phyloP scores from a whole-genome alignment of 2,888 invertebrate genomes.

The Aleiodes leptofemur region DNA sequence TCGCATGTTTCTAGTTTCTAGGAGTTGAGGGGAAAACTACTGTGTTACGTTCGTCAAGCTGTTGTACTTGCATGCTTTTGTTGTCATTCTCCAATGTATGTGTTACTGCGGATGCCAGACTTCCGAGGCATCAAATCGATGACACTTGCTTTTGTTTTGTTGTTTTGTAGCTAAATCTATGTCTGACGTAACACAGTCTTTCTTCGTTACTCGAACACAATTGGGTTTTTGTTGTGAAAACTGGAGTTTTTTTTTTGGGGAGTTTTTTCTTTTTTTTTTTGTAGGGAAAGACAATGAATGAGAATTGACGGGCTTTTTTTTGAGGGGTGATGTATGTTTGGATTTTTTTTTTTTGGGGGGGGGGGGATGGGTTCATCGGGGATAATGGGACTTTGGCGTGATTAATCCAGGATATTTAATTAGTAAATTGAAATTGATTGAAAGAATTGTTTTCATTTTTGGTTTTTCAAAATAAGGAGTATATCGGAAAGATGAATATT shows the following conservation, averaged over 20 bases:
- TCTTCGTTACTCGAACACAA: background rate
- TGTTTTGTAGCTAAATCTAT: background rate
- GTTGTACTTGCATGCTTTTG: constrained; percentile 34
- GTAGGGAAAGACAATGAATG: too few relatives aligned
- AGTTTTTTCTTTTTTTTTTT: background rate
- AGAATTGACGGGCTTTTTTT: too few relatives aligned
- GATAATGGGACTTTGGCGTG: too few relatives aligned
- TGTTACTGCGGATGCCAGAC: constrained; percentile 6
- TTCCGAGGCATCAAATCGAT: constrained; percentile 10
- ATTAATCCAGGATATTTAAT: too few relatives aligned
- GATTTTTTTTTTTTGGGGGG: too few relatives aligned
- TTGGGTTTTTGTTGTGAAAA: background rate
- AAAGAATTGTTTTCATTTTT: too few relatives aligned
- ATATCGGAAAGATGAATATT: too few relatives aligned
- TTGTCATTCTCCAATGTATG: constrained; percentile 24
- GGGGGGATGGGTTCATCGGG: too few relatives aligned
- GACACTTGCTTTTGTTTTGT: constrained; percentile 15
- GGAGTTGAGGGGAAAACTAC: background rate
- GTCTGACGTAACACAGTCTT: constrained; percentile 3
- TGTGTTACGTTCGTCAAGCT: background rate
- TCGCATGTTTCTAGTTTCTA: constrained; percentile 9
- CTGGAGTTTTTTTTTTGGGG: background rate
- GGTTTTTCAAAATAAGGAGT: too few relatives aligned
- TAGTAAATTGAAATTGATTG: too few relatives aligned
- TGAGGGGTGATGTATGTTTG: too few relatives aligned